Evolutionary conservation across 2,888 invertebrate species (phyloP).

Genomic region (Epirrhoe alternata): DNA sequence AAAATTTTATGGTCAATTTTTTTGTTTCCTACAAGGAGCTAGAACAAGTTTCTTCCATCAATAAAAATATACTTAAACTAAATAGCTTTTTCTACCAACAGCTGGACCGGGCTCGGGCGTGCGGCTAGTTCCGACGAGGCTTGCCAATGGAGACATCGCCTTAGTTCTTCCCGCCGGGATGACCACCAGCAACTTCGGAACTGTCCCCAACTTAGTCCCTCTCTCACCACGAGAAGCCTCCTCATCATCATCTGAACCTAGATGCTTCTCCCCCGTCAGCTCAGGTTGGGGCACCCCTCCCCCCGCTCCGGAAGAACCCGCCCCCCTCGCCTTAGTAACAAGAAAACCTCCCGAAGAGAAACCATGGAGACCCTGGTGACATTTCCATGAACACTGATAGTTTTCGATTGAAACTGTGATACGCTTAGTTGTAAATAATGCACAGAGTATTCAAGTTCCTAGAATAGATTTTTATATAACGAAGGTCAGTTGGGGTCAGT

Average conservation of each 20-base stretch:
- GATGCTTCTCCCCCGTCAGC: conserved; percentile 86
- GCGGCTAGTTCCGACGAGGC: conserved; percentile 91
- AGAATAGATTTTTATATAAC: conserved; percentile 45
- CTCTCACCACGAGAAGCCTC: conserved; percentile 91
- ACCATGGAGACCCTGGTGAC: conserved; percentile 93
- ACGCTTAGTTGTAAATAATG: conserved; percentile 44
- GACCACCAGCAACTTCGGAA: conserved; percentile 77
- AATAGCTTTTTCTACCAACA: conserved; percentile 54
- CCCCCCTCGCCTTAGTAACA: conserved; percentile 90
- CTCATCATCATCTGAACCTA: conserved; percentile 86
- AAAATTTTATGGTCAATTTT: too few relatives aligned
- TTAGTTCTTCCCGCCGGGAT: conserved; percentile 90
- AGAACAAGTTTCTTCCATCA: background rate
- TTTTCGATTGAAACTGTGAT: conserved; percentile 42
- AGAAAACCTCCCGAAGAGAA: conserved; percentile 88
- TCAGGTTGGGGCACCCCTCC: conserved; percentile 79
- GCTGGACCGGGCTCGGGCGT: conserved; percentile 89
- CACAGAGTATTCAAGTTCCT: conserved; percentile 67
- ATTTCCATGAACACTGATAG: conserved; percentile 47
- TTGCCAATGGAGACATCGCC: conserved; percentile 93
- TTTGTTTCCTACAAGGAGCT: too few relatives aligned
- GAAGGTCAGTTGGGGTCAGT: conserved; percentile 46
- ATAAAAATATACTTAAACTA: background rate
- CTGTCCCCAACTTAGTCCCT: conserved; percentile 89
- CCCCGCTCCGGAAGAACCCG: conserved; percentile 70